Evolutionary conservation across 2,797 vertebrate species (phyloP).

Genomic region (Sorex maritimensis): DNA sequence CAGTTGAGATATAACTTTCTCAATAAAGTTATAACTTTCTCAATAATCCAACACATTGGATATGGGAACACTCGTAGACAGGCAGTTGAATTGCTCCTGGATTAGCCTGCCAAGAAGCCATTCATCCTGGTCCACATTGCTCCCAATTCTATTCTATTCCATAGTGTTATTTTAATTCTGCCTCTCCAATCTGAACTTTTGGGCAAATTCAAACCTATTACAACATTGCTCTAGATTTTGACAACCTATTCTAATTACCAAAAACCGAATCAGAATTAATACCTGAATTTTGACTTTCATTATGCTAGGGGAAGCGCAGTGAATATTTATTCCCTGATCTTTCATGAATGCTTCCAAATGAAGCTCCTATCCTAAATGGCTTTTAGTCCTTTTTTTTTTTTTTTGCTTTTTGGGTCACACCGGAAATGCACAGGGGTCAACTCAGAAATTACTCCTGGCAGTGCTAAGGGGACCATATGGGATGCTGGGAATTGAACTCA

Average conservation of each 20-base stretch:
- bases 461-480: too few species aligned
- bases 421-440: too few species aligned
- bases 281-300: not conserved
- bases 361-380: not conserved
- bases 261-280: not conserved
- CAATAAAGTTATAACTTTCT: not conserved
- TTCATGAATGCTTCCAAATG: constrained; percentile 45
- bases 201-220: constrained; percentile 3
- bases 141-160: not conserved
- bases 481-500: too few species aligned
- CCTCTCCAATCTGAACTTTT: not conserved
- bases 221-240: not conserved
- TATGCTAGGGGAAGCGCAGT: not conserved
- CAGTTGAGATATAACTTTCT: not conserved
- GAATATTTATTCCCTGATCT: constrained; percentile 8
- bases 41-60: not conserved
- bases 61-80: not conserved
- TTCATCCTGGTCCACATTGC: not conserved
- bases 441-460: too few species aligned
- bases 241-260: constrained; percentile 32
- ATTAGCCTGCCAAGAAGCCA: not conserved
- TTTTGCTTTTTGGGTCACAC: too few species aligned
- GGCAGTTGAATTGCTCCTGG: not conserved
- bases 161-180: not conserved
- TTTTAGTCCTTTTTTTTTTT: not conserved